phyloP scores from a whole-genome alignment of 53 echinoderm and acorn worm species.

The Paracentrotus lividus region DNA sequence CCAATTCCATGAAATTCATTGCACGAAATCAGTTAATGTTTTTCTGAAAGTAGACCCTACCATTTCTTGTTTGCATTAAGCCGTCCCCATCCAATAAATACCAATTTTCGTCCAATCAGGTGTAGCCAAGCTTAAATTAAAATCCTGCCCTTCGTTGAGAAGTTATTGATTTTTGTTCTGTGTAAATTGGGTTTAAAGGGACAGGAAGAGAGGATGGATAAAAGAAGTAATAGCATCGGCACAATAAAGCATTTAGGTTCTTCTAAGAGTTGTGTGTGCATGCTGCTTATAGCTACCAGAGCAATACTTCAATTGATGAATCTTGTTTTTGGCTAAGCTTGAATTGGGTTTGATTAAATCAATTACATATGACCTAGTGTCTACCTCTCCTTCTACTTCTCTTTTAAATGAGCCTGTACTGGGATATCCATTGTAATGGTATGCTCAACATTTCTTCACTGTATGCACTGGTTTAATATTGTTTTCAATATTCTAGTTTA shows the following conservation, averaged over 20 bases:
- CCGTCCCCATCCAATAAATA: not conserved
- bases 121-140: conserved; percentile 8
- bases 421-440: not conserved
- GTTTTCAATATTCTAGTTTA: no score
- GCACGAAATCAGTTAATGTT: not conserved
- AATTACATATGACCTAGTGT: not conserved
- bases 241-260: not conserved
- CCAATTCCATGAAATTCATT: not conserved
- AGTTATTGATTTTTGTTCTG: not conserved
- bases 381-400: not conserved
- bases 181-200: not conserved
- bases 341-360: conserved; percentile 2
- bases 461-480: no score
- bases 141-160: not conserved
- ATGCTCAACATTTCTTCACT: not conserved
- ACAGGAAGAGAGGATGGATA: not conserved
- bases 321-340: not conserved
- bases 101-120: not conserved
- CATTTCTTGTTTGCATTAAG: not conserved
- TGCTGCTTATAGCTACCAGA: not conserved
- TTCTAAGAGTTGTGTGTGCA: not conserved
- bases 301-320: not conserved
- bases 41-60: not conserved
- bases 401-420: not conserved
- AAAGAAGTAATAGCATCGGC: not conserved